Conservation (phyloP, 2,797 vertebrate genomes). For the Pseudochaenichthys georgianus region DNA sequence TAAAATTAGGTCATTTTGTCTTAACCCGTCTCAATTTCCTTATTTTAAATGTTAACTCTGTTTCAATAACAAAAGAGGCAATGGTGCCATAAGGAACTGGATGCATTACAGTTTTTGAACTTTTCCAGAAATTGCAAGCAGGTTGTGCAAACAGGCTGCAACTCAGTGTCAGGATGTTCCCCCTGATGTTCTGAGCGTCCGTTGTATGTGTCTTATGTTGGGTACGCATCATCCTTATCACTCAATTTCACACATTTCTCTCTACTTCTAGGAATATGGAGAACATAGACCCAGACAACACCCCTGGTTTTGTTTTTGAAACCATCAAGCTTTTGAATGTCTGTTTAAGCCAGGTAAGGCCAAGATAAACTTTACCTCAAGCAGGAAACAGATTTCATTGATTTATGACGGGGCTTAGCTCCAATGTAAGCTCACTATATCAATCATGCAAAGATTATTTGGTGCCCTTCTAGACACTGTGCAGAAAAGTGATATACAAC, state of each 20-base stretch:
- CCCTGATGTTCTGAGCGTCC: background rate
- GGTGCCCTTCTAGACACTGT: background rate
- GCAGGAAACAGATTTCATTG: slow-evolving; percentile 8
- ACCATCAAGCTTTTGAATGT: slow-evolving; percentile 88
- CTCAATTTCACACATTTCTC: slow-evolving; percentile 26
- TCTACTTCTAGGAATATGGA: slow-evolving; percentile 89
- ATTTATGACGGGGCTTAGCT: slow-evolving; percentile 39
- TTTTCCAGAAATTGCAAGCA: slow-evolving; percentile 12
- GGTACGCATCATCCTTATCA: slow-evolving; percentile 4
- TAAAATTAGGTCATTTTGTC: background rate
- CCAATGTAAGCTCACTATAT: slow-evolving; percentile 12
- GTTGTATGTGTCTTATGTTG: background rate
- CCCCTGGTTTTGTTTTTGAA: slow-evolving; percentile 88
- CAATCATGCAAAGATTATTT: slow-evolving; percentile 18
- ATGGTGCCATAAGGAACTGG: slow-evolving; percentile 10
- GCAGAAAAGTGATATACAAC: slow-evolving; percentile 27
- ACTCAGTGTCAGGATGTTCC: slow-evolving; percentile 16
- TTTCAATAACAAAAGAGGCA: background rate
- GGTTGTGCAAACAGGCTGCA: slow-evolving; percentile 35
- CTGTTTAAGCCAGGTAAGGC: slow-evolving; percentile 87
- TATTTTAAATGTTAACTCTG: background rate
- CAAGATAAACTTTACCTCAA: slow-evolving; percentile 12
- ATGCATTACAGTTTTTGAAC: background rate
- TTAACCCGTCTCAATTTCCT: background rate
- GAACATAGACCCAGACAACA: slow-evolving; percentile 90